Base-by-base conservation (phyloP, 2,797 vertebrate species). In the Hypotaenidia okinawae region DNA sequence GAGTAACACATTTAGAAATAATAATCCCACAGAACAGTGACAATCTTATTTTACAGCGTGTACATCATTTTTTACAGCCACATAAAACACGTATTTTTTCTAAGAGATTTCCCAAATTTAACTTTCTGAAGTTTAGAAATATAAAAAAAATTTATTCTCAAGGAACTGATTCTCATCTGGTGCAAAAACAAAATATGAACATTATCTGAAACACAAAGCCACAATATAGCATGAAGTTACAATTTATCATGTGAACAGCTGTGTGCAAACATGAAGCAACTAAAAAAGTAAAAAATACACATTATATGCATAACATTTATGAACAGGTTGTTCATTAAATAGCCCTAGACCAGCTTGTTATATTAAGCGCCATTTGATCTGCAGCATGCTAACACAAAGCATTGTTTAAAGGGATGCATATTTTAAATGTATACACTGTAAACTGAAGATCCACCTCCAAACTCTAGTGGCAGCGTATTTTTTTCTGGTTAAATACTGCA, bases 1-100 rank as follows among this genome's bases (percentile, higher is more conserved):
- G 97, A 98, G 97, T 97, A 98, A 98, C 98, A 98, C 97, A 98
- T 97, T 98, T 98, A 97, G 98, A 98, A 98, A 98, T 98, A 97
- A 98, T 98, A 98, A 97, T 97, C 97, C 97, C 98, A 98, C 98
- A 70, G 95, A 98, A 98, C 98, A 98, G 97, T 97, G 97, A 98
- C 98, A 98, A 97, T 98, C 97, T 98, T 98, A 98, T 98, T 97
- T 98, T 98, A 98, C 98, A 98, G 97, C 97, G 97, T 98, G 97
- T 98, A 98, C 98, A 98, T 98, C 96, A 98, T 97, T 98, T 98
- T 98, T 98, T 98, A 98, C 98, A 98, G 97, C 97, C 98, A 98
- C 98, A 98, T 97, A 97, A 98, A 98, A 98, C 97, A 98, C 97
- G 84, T 96, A 97, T 93, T 97, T 95, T 47, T 47, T 47, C 97